Conservation (phyloP, 1,140 invertebrate genomes). For the Drosophila tsacasi region DNA sequence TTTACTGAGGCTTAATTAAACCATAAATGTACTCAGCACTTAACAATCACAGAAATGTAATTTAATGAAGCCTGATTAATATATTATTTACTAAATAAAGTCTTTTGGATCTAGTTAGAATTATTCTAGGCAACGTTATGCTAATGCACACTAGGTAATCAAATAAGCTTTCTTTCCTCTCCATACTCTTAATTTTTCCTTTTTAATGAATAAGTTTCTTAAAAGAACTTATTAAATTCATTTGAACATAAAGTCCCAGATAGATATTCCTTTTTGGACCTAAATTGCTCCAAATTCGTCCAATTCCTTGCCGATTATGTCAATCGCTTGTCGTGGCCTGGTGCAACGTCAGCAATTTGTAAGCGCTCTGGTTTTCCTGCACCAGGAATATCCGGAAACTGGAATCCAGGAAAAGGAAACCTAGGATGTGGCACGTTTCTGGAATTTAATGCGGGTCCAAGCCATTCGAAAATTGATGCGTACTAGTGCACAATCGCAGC, state of each 20-base stretch:
- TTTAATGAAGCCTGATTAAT: too few relatives aligned
- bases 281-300: conserved; percentile 26
- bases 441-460: conserved; percentile 54
- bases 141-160: too few relatives aligned
- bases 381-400: conserved; percentile 8
- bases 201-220: not conserved
- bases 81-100: too few relatives aligned
- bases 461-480: conserved; percentile 56
- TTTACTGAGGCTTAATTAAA: conserved; percentile 2
- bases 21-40: too few relatives aligned
- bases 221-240: not conserved
- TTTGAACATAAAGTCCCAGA: too few relatives aligned
- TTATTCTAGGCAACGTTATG: too few relatives aligned
- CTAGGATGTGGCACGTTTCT: conserved; percentile 30
- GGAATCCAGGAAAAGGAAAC: conserved; percentile 14
- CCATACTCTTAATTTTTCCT: not conserved
- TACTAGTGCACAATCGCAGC: conserved; percentile 46
- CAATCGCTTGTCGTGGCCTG: conserved; percentile 34
- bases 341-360: conserved; percentile 65
- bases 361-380: conserved; percentile 16
- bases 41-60: not conserved
- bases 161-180: too few relatives aligned
- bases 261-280: not conserved
- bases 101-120: too few relatives aligned
- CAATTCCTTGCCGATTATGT: conserved; percentile 21